Percentiles rank a stretch among this genome's conserved stretches.
Evolutionary conservation across 2,797 vertebrate genomes (phyloP).

Genomic region (Botia kubotai): DNA sequence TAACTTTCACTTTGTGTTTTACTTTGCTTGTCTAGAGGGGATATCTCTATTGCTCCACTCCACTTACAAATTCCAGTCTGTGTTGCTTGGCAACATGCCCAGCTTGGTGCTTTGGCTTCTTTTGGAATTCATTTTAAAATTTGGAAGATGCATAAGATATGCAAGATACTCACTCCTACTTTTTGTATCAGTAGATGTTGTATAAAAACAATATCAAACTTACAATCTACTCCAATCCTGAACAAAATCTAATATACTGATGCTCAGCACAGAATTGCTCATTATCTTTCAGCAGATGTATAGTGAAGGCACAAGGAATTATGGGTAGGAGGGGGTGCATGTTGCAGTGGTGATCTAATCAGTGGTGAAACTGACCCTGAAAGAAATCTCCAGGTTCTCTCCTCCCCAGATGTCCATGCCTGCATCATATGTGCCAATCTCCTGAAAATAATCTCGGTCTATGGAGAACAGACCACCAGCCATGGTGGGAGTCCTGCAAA

Average conservation of each 20-base stretch:
- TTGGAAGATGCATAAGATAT: no score
- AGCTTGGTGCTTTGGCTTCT: background rate
- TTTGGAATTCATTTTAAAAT: background rate
- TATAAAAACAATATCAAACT: no score
- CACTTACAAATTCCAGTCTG: background rate
- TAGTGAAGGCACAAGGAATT: background rate
- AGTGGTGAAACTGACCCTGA: conserved; percentile 85
- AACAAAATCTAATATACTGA: background rate
- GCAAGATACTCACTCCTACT: no score
- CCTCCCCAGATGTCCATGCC: conserved; percentile 99
- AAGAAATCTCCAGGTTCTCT: conserved; percentile 99
- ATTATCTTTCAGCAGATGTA: background rate
- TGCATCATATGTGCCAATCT: conserved; percentile 98
- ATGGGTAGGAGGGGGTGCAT: background rate
- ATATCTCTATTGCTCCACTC: background rate
- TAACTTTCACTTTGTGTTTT: background rate
- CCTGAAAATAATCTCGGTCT: conserved; percentile 98
- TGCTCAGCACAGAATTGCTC: background rate
- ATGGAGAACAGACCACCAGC: conserved; percentile 98
- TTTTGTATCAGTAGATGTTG: no score
- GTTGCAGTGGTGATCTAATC: conserved; percentile 11
- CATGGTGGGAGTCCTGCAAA: conserved; percentile 95
- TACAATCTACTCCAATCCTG: background rate
- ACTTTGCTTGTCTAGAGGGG: background rate
- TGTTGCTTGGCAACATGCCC: background rate